Evolutionary conservation across 1,140 invertebrate species (phyloP), one percentile per base, ranked within the genome.

Genomic region (Eurytemora carolleeae): DNA sequence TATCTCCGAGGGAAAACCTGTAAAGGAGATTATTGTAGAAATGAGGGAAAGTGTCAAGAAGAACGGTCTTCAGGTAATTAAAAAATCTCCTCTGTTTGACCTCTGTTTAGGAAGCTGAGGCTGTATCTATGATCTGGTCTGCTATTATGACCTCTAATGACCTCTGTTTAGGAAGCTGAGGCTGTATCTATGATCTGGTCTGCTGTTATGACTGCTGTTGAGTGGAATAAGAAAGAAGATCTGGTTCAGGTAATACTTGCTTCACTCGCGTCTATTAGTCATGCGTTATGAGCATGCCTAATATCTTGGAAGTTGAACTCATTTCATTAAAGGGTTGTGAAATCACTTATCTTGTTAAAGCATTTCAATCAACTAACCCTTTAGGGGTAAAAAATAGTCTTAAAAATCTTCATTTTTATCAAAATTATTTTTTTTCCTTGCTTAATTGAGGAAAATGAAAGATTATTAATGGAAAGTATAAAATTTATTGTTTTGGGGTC

Each of bases 211-310:
- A 80, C 81, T 59, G 82, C 86, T 67, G 86, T 87, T 53, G 91
- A 97, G 75, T 96, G 91, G 91, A 96, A 94, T 74, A 97, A 96
- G 75, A 95, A 95, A 73, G 91, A 95, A 75, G 91, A 96, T 73
- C 75, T 97, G 63, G 81, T 95, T 63, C 88, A 89, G 20, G n/a
- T n/a, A n/a, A n/a, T n/a, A n/a, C n/a, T n/a, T n/a, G n/a, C n/a
- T n/a, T n/a, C n/a, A n/a, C n/a, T n/a, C n/a, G n/a, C n/a, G n/a
- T n/a, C n/a, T n/a, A n/a, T n/a, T n/a, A n/a, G n/a, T n/a, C n/a
- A n/a, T n/a, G n/a, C n/a, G n/a, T n/a, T n/a, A n/a, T 64, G 90
- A 94, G 70, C 91, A 94, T 74, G 88, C 89, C 53, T 93, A 19
- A 89, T 90, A 72, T 87, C 94, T 75, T 75, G 94, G 63, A 84